Evolutionary conservation across 2,113 vertebrate species (phyloP), one percentile per base, ranked within the genome.

Genomic region (Aramus guarauna): DNA sequence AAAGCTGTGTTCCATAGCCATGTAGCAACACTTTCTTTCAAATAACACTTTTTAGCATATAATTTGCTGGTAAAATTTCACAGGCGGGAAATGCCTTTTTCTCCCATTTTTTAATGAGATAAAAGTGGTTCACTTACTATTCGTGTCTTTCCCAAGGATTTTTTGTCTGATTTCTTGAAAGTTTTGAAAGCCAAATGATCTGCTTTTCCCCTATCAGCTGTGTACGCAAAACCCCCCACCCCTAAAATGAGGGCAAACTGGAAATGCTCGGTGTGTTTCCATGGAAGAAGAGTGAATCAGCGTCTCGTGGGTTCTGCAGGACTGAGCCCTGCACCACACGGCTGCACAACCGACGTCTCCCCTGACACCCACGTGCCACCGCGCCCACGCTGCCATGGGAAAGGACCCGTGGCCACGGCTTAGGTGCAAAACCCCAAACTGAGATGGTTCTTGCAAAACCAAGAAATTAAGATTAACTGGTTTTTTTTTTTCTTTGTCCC

Each of bases 1-100:
- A 91, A 96, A 91, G 93, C 90, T 92, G 47, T 26, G 67, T 83
- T 96, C 77, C 77, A 95, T 11, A 59, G 81, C 48, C 74, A 52
- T 63, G 50, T 8, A 94, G 80, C 89, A 92, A 87, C 74, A 69
- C 59, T 85, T 82, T 45, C 90, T 45, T 85, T 43, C 88, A 90
- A 92, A 36, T 58, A 76, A 83, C 74, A n/a, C 92, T 79, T 55
- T 79, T 36, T 10, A 91, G 37, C 80, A 43, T 5, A 2, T 4
- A 75, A 82, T 32, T 47, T 16, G 50, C 88, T 69, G 93, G 50
- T 95, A 88, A 47, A n/a, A 88, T 66, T 69, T 73, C 94, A 85
- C 67, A 91, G 87, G 69, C 1, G 5, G 83, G 77, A 95, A 95
- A 85, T 89, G 84, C 53, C 67, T 85, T 59, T 74, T 94, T 95